phyloP scores from a whole-genome alignment of 2,113 vertebrate species.

The Saccopteryx leptura region DNA sequence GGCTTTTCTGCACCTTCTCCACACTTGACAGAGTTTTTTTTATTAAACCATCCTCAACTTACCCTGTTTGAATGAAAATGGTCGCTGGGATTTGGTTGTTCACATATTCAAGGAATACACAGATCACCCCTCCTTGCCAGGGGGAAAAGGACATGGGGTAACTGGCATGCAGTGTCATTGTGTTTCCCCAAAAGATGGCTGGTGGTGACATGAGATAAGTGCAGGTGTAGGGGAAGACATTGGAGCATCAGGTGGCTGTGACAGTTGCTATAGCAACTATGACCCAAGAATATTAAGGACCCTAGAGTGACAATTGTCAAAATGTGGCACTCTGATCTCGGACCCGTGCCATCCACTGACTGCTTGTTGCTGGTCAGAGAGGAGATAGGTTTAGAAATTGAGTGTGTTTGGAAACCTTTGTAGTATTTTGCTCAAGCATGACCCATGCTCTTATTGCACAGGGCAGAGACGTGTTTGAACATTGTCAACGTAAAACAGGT shows the following conservation, averaged over 20 bases:
- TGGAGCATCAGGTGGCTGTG: background rate
- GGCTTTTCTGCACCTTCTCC: background rate
- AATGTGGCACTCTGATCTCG: background rate
- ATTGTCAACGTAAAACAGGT: too few relatives aligned
- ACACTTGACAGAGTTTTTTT: background rate
- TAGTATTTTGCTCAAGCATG: background rate
- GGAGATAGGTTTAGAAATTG: background rate
- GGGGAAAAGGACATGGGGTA: background rate
- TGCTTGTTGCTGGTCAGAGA: background rate
- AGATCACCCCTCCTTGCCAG: background rate
- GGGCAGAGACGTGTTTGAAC: fast-evolving
- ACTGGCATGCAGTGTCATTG: too few relatives aligned
- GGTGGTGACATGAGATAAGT: background rate
- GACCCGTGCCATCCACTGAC: background rate
- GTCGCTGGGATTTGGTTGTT: background rate
- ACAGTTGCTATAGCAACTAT: background rate
- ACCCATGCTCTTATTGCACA: background rate
- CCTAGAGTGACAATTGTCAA: background rate
- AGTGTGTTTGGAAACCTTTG: background rate
- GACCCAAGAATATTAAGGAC: background rate
- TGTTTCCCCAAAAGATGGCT: background rate
- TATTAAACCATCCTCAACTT: background rate
- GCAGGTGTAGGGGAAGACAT: background rate
- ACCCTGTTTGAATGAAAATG: background rate
- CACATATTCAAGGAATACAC: background rate